Base-by-base conservation (phyloP, 2,113 vertebrate genomes). In the Aptenodytes forsteri region DNA sequence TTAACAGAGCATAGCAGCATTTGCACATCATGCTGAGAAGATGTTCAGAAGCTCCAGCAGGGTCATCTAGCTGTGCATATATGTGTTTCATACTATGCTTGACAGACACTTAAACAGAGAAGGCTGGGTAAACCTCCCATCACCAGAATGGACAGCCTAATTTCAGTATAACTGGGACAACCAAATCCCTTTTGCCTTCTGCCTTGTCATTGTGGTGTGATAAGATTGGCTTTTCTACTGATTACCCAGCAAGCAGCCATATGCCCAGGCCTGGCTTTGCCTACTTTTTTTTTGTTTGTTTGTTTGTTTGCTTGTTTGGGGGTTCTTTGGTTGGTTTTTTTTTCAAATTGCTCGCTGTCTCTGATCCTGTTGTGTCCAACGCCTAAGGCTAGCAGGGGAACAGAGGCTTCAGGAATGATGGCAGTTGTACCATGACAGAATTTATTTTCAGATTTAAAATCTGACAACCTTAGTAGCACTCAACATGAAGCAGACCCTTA, bases 71-170 rank as follows among this genome's bases (percentile, higher is more conserved):
- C 62, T 81, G 20, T 92, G 83, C 59, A n/a, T 94, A 34, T 69
- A 54, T 42, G 40, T 80, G 32, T 67, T 87, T 90, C 64, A 58
- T 62, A 42, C 9, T 42, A 89, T 56, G 42, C 86, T 64, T 77
- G 80, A 84, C 59, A 92, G 87, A 94, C 50, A 50, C 22, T 93
- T 97, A 80, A 95, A 83, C 62, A 84, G 80, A 76, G 66, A 76
- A 92, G 59, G 20, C n/a, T 85, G n/a, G 13, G 17, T 66, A 92
- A 76, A 87, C 13, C 17, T 87, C 32, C 54, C 10, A 66, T 73
- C 46, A 87, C 34, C 38, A 83, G 71, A 90, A 83, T 0, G 62
- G 36, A 77, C 66, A 83, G 30, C 7, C 23, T 89, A 62, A 77
- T 90, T 92, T 85, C 34, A 44, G 23, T 83, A 27, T 79, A 72